These are phyloP conservation scores for Myotis vivesi DNA, from an alignment of 2,797 vertebrate species.

Conservation along the genomic window DNA sequence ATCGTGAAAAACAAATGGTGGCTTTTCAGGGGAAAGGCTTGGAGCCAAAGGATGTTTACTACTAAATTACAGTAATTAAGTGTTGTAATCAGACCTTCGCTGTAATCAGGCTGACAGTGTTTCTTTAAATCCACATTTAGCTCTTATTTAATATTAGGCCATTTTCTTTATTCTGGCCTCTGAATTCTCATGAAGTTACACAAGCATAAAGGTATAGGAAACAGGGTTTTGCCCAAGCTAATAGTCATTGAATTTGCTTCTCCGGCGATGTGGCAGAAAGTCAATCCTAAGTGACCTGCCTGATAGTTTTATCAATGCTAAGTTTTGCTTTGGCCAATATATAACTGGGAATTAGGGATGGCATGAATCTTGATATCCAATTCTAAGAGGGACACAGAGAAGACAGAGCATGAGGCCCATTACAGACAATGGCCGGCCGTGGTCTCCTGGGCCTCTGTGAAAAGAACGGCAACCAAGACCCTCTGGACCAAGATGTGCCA, in stretches of 20 bases:
- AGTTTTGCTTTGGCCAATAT: slow-evolving; percentile 56
- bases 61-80: slow-evolving; percentile 61
- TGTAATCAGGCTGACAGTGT: slow-evolving; percentile 43
- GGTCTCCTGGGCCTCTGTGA: neutral
- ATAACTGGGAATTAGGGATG: neutral
- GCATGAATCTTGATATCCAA: neutral
- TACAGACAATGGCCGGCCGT: neutral
- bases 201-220: neutral
- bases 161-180: slow-evolving; percentile 7
- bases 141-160: slow-evolving; percentile 39
- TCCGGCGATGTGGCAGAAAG: neutral
- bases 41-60: slow-evolving; percentile 58
- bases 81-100: slow-evolving; percentile 47
- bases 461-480: neutral
- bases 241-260: slow-evolving; percentile 30
- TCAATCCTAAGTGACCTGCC: slow-evolving; percentile 46
- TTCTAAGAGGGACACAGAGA: neutral
- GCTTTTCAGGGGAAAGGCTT: slow-evolving; percentile 51
- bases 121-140: slow-evolving; percentile 55
- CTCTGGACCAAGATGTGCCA: neutral
- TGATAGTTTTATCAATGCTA: slow-evolving; percentile 35
- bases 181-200: slow-evolving; percentile 50
- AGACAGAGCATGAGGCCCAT: neutral
- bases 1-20: slow-evolving; percentile 57
- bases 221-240: neutral